Evolutionary conservation across 2,113 vertebrate genomes (phyloP).

Genomic region (Candoia aspera): DNA sequence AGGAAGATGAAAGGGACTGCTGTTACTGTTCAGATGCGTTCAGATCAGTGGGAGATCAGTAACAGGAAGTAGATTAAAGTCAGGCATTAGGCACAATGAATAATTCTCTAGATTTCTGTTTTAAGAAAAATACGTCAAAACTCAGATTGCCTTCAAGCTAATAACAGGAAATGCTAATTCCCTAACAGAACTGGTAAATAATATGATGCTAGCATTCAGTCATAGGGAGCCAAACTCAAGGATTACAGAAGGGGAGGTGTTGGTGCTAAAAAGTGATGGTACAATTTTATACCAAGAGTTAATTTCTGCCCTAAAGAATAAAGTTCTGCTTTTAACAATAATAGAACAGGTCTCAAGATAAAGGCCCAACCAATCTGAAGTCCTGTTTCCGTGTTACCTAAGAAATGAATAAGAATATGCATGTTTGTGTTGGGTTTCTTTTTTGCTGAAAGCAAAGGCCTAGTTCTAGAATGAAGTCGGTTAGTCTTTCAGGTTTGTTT

Average conservation of each 20-base stretch:
- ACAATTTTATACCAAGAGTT: background rate
- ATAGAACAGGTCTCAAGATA: background rate
- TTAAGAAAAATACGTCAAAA: constrained; percentile 3
- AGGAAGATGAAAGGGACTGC: background rate
- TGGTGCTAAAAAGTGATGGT: background rate
- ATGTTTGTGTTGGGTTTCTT: background rate
- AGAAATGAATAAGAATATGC: background rate
- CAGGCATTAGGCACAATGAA: background rate
- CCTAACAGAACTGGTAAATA: background rate
- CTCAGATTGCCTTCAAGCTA: background rate
- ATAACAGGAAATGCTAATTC: background rate
- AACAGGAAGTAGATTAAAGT: background rate
- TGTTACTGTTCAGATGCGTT: background rate
- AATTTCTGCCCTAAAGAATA: background rate
- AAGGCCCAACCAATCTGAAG: background rate
- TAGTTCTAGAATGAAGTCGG: background rate
- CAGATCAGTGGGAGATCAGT: background rate
- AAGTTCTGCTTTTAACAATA: background rate
- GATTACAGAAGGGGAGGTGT: background rate
- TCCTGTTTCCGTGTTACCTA: background rate
- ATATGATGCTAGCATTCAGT: background rate
- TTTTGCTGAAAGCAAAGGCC: background rate
- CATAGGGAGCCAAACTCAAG: background rate
- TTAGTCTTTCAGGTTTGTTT: background rate
- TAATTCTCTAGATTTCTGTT: constrained; percentile 10